A percentile compares a stretch with the other conserved stretches of the same genome.
Conservation (phyloP, 2,888 invertebrate genomes). For the Mesorhabditis spiculigera region DNA sequence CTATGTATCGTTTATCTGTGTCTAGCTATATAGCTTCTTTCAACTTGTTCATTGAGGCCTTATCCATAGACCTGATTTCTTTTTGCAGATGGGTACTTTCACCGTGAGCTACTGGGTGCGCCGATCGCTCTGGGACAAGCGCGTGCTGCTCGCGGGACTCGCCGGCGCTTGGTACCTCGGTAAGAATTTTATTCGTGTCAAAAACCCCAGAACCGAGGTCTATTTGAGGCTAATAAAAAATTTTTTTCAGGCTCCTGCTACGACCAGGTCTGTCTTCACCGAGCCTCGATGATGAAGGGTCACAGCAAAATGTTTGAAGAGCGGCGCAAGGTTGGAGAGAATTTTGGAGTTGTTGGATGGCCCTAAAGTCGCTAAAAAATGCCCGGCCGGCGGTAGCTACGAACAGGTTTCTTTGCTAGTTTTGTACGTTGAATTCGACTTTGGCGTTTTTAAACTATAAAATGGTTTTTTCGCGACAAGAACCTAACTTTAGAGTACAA, state of each 20-base stretch:
- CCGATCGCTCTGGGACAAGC: background rate
- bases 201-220: background rate
- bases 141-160: background rate
- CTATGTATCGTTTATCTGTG: too few species aligned
- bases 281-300: background rate
- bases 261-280: background rate
- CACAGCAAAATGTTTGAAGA: constrained; percentile 4
- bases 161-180: background rate
- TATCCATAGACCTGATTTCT: too few species aligned
- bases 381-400: too few species aligned
- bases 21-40: too few species aligned
- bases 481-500: too few species aligned
- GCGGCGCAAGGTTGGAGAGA: background rate
- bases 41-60: too few species aligned
- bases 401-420: too few species aligned
- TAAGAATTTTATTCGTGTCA: background rate
- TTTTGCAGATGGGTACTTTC: background rate
- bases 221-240: background rate
- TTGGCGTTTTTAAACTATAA: too few species aligned
- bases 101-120: constrained; percentile 2
- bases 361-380: too few species aligned
- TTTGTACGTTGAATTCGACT: too few species aligned
- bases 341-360: too few species aligned
- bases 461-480: too few species aligned
- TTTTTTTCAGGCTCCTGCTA: background rate